Percentiles rank a stretch among this genome's conserved stretches.
phyloP scores from a whole-genome alignment of 2,888 invertebrate genomes.

The Schizaphis graminum region DNA sequence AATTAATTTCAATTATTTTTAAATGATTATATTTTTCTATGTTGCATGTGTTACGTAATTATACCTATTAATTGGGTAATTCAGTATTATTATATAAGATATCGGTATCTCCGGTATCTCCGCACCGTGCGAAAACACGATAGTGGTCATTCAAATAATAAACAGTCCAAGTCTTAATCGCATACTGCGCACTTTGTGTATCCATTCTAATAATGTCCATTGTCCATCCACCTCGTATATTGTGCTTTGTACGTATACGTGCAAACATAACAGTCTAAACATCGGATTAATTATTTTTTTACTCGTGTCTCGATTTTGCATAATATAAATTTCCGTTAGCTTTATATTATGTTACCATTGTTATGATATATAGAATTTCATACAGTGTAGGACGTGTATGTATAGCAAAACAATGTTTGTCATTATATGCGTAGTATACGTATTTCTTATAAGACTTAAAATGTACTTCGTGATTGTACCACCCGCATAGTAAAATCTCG shows the following conservation, averaged over 20 bases:
- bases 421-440: neutral
- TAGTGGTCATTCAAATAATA: no score
- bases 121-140: no score
- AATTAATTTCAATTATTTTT: neutral
- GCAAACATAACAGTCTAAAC: neutral
- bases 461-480: conserved; percentile 47
- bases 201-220: no score
- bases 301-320: neutral
- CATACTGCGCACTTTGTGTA: no score
- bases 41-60: no score
- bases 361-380: neutral
- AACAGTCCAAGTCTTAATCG: no score
- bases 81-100: no score
- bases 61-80: no score
- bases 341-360: neutral
- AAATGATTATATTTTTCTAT: neutral
- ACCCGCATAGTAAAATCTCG: conserved; percentile 39
- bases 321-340: neutral
- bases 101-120: no score
- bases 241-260: no score
- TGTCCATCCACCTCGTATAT: no score
- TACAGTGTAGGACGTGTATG: neutral
- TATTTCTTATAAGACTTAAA: conserved; percentile 12
- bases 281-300: neutral
- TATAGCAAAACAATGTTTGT: conserved; percentile 22